A percentile compares a stretch with the other conserved stretches of the same genome.
Evolutionary conservation across 1,140 invertebrate genomes (phyloP).

Genomic region (Ostrea denselamellosa): DNA sequence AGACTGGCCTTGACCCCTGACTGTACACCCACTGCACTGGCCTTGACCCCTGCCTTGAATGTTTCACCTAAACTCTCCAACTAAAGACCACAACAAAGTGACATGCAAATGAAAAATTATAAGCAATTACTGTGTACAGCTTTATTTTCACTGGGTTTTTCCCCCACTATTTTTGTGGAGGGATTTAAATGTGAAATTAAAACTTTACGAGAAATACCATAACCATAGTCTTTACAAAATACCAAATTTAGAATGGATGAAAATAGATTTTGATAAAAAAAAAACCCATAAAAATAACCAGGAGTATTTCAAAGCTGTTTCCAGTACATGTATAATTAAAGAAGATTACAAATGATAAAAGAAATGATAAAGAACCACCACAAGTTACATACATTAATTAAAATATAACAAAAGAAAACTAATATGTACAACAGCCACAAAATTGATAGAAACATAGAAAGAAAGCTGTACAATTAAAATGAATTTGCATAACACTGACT

Average conservation of each 20-base stretch:
- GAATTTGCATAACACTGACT: no score
- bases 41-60: conserved; percentile 64
- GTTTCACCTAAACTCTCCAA: conserved; percentile 55
- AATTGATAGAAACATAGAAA: neutral
- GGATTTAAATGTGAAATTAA: no score
- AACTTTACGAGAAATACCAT: no score
- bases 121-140: neutral
- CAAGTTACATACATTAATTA: conserved; percentile 21
- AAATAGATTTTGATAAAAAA: no score
- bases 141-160: no score
- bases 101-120: conserved; percentile 22
- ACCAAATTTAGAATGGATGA: no score
- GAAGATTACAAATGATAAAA: no score
- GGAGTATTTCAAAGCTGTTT: no score
- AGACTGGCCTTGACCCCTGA: conserved; percentile 66
- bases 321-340: no score
- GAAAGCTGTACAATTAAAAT: neutral
- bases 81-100: conserved; percentile 25
- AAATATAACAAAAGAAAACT: conserved; percentile 35
- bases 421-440: neutral
- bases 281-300: no score
- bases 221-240: no score
- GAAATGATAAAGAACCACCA: conserved; percentile 35
- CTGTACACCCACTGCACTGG: conserved; percentile 63
- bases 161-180: no score